Conservation (phyloP, 2,888 invertebrate species). For the Hirtodrosophila confusa region DNA sequence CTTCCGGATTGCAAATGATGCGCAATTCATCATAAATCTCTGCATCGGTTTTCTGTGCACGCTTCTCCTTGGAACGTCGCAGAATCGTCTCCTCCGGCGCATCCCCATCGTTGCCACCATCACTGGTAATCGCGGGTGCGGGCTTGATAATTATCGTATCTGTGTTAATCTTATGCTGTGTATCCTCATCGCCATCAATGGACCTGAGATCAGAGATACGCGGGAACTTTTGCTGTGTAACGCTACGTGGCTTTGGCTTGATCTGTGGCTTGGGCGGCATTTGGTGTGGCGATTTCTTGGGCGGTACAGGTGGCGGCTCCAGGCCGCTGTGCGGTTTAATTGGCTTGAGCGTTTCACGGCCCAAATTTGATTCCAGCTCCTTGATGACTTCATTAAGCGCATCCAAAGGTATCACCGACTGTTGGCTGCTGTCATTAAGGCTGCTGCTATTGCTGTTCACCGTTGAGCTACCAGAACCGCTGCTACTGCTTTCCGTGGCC, state of each 20-base stretch:
- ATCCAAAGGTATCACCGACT: slow-evolving; percentile 66
- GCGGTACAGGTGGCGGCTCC: slow-evolving; percentile 84
- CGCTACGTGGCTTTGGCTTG: slow-evolving; percentile 85
- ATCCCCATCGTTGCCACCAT: slow-evolving; percentile 83
- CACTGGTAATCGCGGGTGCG: slow-evolving; percentile 56
- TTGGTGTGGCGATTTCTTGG: slow-evolving; percentile 83
- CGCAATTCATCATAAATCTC: slow-evolving; percentile 90
- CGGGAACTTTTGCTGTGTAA: slow-evolving; percentile 82
- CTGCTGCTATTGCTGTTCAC: slow-evolving; percentile 82
- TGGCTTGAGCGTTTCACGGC: slow-evolving; percentile 78
- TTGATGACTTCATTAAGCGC: slow-evolving; percentile 80
- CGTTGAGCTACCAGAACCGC: slow-evolving; percentile 72
- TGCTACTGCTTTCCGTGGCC: slow-evolving; percentile 71
- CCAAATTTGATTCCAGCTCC: slow-evolving; percentile 78
- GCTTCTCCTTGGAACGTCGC: slow-evolving; percentile 83
- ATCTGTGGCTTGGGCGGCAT: slow-evolving; percentile 85
- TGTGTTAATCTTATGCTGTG: slow-evolving; percentile 72
- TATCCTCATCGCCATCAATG: slow-evolving; percentile 62
- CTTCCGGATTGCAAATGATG: slow-evolving; percentile 91
- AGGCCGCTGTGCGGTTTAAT: slow-evolving; percentile 29
- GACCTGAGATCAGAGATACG: slow-evolving; percentile 84
- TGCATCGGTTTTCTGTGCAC: slow-evolving; percentile 83
- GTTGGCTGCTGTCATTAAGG: slow-evolving; percentile 79
- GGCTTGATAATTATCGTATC: slow-evolving; percentile 83
- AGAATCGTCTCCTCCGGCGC: slow-evolving; percentile 83